Evolutionary conservation across 2,888 invertebrate species (phyloP), one percentile per base, ranked within the genome.

Genomic region (Argyresthia goedartella): DNA sequence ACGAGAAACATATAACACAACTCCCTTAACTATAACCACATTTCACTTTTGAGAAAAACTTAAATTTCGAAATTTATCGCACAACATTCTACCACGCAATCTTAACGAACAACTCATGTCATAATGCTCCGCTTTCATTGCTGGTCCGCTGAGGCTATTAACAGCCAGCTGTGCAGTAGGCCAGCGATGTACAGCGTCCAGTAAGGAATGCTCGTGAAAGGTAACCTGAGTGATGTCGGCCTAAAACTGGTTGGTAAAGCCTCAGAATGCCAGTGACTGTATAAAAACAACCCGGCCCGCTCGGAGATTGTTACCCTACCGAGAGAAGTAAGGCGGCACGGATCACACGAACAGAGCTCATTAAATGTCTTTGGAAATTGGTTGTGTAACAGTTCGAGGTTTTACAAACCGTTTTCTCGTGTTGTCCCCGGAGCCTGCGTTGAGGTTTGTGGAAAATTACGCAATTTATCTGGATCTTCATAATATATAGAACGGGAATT

Each of bases 221-320:
- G 82, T 72, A 65, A 67, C 69, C 69, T 74, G 72, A 76, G 73
- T 25, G 25, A 25, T 71, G 70, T 73, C 73, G 71, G 70, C 65
- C 69, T 69, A 61, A 72, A 84, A 85, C 84, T 77, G 84, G 84
- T 85, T 85, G 70, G 78, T 73, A 71, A 72, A 76, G 25, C 79
- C 71, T 79, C 80, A 84, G 82, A 82, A 82, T 82, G 81, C 76
- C 80, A 80, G 82, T 81, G 77, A 81, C 78, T 80, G 82, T 81
- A 84, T 76, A 81, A 82, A 82, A 84, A 84, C 81, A 79, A 79
- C 75, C 76, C 72, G 77, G 81, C 82, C 82, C 84, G 81, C 82
- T 81, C 76, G 25, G 25, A 25, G 71, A 57, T 63, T 47, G 10
- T 47, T 16, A 47, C 47, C 11, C 34, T 34, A 33, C 47, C 47